Conservation (phyloP, 2,888 invertebrate genomes). For the Caenorhabditis sp. region DNA sequence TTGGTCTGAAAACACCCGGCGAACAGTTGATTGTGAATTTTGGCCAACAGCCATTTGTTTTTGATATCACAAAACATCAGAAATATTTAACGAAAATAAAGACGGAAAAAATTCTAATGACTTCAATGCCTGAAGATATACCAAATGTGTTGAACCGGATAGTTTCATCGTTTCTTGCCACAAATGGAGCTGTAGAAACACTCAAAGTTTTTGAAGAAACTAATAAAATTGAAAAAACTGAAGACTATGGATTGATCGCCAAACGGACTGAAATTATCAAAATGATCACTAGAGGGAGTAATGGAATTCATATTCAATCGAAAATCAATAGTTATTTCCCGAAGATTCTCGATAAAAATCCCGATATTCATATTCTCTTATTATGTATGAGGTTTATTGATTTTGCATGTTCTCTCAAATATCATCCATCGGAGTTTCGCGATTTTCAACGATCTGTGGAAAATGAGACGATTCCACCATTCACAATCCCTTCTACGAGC, state of each 20-base stretch:
- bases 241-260: slow-evolving; percentile 10
- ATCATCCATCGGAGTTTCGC: not conserved
- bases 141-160: slow-evolving; percentile 14
- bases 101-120: slow-evolving; percentile 2
- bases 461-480: not conserved
- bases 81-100: slow-evolving; percentile 72
- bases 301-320: slow-evolving; percentile 15
- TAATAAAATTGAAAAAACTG: not conserved
- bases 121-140: slow-evolving; percentile 13
- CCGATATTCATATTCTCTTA: slow-evolving; percentile 10
- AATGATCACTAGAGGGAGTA: slow-evolving; percentile 11
- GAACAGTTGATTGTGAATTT: slow-evolving; percentile 95
- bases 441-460: not conserved
- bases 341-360: not conserved
- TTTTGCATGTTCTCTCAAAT: slow-evolving; percentile 2
- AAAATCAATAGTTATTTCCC: slow-evolving; percentile 18
- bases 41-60: slow-evolving; percentile 94
- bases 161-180: slow-evolving; percentile 19
- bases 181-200: slow-evolving; percentile 18
- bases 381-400: slow-evolving; percentile 29
- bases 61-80: slow-evolving; percentile 96
- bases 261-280: slow-evolving; percentile 17
- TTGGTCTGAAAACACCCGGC: slow-evolving; percentile 96
- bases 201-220: slow-evolving; percentile 18
- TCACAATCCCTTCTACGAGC: not conserved